Evolutionary conservation across 2,888 invertebrate genomes (phyloP), one percentile per base, ranked within the genome.

Genomic region (Beris morrisii): DNA sequence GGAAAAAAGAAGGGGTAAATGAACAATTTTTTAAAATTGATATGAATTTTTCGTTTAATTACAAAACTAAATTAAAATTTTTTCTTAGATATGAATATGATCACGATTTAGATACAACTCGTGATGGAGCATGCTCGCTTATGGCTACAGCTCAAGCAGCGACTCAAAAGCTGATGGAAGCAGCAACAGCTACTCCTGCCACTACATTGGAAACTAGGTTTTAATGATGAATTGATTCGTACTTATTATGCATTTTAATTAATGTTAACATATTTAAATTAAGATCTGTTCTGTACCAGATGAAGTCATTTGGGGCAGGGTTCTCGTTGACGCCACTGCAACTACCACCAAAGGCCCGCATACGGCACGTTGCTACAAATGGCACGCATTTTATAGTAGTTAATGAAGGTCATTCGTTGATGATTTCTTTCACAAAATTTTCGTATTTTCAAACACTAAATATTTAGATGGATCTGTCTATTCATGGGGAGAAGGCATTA

Each of bases 401-500:
- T 5, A 85, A 85, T 53, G 78, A 82, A 73, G 85, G 83, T 83
- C 75, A n/a, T n/a, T n/a, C n/a, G n/a, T n/a, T n/a, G 22, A 22
- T 22, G 22, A 22, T 22, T 22, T 2, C 22, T 22, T 22, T 22
- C 22, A 22, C 9, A 38, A 1, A 3, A 38, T 38, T 38, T 38
- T 38, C 3, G 9, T 38, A 7, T 38, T 38, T 4, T 50, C 2
- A 38, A 22, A 44, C 30, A 32, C 64, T 64, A 67, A 66, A 64
- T 59, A 11, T 58, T n/a, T 31, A 78, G 88, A 89, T 75, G 83
- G 84, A 28, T 79, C 84, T 45, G 87, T 88, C 3, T 90, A 85
- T 74, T 83, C 86, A 0, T 90, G 90, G 89, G 90, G 90, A 15
- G 85, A 86, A 73, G 88, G 88, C 22, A 77, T 79, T 6, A 81